Evolutionary conservation across 2,113 vertebrate species (phyloP), one percentile per base, ranked within the genome.

Genomic region (Rousettus leschenaultii): DNA sequence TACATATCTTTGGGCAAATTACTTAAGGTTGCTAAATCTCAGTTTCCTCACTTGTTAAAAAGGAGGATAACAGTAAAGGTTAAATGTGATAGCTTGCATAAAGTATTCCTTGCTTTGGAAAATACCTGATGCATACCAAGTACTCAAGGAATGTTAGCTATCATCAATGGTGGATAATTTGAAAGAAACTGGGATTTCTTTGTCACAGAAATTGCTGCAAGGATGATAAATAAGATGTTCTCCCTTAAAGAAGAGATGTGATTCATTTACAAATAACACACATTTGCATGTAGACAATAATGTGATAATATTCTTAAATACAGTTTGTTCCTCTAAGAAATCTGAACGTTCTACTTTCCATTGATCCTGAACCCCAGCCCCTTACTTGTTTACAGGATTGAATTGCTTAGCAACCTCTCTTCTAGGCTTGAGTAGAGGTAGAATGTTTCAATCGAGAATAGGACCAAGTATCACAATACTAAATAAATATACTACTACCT

Each of bases 231-330:
- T 16, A 93, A 94, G 63, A 55, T 33, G 61, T 59, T 45, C 24
- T 86, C 48, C 68, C 66, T 82, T 95, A 95, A 97, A 86, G 90
- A 97, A 97, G 48, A 82, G 57, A 91, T 59, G 66, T 85, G 57
- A 65, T 89, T 95, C 83, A 88, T 83, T 96, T 97, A 96, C 87
- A 91, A 96, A 96, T 91, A 95, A 63, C 19, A 59, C 77, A 48
- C 19, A 97, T 97, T 97, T 97, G 88, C 92, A 97, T 97, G 65
- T 71, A 94, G 91, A 96, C 96, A 97, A 95, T 94, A 88, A 93
- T 79, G 91, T 86, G 53, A 92, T 97, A 75, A 97, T 79, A 86
- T 70, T 63, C 78, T 96, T 93, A 96, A 97, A 92, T 91, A 87
- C 26, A 78, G 48, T 91, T 95, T 97, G 87, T 95, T 97, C 43